Evolutionary conservation across 1,140 invertebrate species (phyloP).

Genomic region (Drosophila tropicalis): DNA sequence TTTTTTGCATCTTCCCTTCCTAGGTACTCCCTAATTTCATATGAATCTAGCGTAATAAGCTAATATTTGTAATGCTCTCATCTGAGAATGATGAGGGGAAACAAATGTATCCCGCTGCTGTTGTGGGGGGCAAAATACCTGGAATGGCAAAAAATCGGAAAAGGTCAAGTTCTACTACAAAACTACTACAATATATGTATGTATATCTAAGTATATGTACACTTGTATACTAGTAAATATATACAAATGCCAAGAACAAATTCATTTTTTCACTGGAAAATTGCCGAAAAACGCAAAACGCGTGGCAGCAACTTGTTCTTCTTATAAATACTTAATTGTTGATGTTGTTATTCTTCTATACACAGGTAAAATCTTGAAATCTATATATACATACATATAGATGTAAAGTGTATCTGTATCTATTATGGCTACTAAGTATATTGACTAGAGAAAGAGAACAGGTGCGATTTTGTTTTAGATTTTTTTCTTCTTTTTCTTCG

Average conservation of each 20-base stretch:
- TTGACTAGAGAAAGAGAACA: conserved; percentile 15
- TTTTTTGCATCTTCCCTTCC: neutral
- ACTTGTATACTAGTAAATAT: conserved; percentile 39
- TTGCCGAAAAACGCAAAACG: conserved; percentile 54
- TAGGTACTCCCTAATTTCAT: neutral
- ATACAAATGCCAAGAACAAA: conserved; percentile 53
- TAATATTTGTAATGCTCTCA: conserved; percentile 13
- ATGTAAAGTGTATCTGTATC: conserved; percentile 26
- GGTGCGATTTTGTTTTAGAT: conserved; percentile 32
- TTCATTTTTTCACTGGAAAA: conserved; percentile 67
- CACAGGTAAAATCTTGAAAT: conserved; percentile 10
- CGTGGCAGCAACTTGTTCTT: conserved; percentile 72
- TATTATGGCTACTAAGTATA: conserved; percentile 26
- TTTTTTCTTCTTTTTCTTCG: conserved; percentile 18
- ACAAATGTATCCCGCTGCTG: conserved; percentile 1
- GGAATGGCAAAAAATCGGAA: neutral
- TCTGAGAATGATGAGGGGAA: conserved; percentile 1
- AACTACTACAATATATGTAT: neutral
- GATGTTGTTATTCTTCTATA: conserved; percentile 10
- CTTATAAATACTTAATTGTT: conserved; percentile 47
- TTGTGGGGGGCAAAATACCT: neutral
- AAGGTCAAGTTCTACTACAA: conserved; percentile 14
- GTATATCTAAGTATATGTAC: no score
- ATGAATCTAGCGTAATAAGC: neutral
- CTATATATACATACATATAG: conserved; percentile 10